Percentiles rank a stretch among this genome's conserved stretches.
Evolutionary conservation across 2,888 invertebrate species (phyloP).

Genomic region (Atrina japonica): DNA sequence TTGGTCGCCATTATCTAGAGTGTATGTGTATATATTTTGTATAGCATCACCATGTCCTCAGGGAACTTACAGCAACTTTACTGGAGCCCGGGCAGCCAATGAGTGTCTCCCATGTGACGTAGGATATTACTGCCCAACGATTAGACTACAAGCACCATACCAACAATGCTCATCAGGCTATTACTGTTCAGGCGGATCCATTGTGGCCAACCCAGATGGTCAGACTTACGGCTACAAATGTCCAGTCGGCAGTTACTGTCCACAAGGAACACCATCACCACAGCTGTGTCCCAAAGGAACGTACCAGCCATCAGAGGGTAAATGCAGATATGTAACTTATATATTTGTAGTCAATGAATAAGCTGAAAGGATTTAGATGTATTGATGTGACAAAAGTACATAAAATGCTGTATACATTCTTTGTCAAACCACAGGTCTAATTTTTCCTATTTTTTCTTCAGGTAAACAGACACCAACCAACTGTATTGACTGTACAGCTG

Average conservation of each 20-base stretch:
- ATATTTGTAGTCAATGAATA: background rate
- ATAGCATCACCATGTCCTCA: conserved; percentile 67
- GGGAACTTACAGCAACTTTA: conserved; percentile 75
- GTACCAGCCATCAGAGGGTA: conserved; percentile 73
- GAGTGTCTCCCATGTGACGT: conserved; percentile 75
- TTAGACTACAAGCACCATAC: conserved; percentile 65
- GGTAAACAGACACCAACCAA: conserved; percentile 62
- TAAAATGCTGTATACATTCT: too few species aligned
- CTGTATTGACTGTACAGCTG: conserved; percentile 66
- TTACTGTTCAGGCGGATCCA: conserved; percentile 71
- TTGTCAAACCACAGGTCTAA: too few species aligned
- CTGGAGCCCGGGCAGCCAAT: conserved; percentile 65
- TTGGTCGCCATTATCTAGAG: background rate
- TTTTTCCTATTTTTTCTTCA: conserved; percentile 27
- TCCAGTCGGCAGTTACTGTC: conserved; percentile 76
- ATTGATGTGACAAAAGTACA: too few species aligned
- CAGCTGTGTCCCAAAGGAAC: conserved; percentile 72
- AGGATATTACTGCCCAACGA: conserved; percentile 71
- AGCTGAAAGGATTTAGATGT: too few species aligned
- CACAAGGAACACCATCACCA: conserved; percentile 69
- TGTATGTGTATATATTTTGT: background rate
- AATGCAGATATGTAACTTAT: too few species aligned
- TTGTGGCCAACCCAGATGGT: conserved; percentile 61
- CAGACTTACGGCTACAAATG: conserved; percentile 74
- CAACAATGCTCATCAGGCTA: conserved; percentile 73